Evolutionary conservation across 2,888 invertebrate genomes (phyloP).

Genomic region (Rhingia rostrata): DNA sequence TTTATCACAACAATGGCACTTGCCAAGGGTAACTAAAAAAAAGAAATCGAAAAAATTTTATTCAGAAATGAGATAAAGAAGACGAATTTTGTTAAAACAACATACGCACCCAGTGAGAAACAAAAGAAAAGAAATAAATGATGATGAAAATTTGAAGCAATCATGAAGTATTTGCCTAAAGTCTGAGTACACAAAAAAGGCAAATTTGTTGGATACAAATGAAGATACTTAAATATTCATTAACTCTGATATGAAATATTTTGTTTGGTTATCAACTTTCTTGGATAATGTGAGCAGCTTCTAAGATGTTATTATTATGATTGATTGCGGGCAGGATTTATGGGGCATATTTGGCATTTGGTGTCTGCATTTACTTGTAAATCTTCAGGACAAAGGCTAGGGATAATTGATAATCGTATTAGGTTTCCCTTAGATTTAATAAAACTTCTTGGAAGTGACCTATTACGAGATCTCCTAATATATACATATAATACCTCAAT

Average conservation of each 20-base stretch:
- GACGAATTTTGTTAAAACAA: too few species aligned
- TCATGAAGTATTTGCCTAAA: conserved; percentile 13
- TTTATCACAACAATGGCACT: conserved; percentile 4
- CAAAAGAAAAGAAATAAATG: conserved; percentile 46
- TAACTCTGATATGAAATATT: conserved; percentile 7
- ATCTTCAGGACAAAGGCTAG: neutral
- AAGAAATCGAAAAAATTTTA: conserved; percentile 6
- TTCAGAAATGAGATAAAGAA: conserved; percentile 20
- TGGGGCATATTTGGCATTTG: neutral
- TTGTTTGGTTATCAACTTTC: too few species aligned
- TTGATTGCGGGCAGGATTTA: conserved; percentile 7
- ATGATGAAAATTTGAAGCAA: conserved; percentile 58
- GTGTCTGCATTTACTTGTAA: neutral
- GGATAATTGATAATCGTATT: neutral
- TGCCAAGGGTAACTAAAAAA: conserved; percentile 7
- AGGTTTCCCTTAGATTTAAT: too few species aligned
- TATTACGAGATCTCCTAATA: too few species aligned
- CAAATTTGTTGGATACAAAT: neutral
- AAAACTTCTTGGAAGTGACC: too few species aligned
- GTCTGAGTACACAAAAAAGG: conserved; percentile 1
- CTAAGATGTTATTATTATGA: neutral
- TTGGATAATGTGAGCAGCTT: too few species aligned
- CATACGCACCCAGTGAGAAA: neutral
- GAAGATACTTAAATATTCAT: conserved; percentile 44
- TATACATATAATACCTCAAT: too few species aligned